phyloP scores from a whole-genome alignment of 2,113 vertebrate species.

The Eurystomus gularis region DNA sequence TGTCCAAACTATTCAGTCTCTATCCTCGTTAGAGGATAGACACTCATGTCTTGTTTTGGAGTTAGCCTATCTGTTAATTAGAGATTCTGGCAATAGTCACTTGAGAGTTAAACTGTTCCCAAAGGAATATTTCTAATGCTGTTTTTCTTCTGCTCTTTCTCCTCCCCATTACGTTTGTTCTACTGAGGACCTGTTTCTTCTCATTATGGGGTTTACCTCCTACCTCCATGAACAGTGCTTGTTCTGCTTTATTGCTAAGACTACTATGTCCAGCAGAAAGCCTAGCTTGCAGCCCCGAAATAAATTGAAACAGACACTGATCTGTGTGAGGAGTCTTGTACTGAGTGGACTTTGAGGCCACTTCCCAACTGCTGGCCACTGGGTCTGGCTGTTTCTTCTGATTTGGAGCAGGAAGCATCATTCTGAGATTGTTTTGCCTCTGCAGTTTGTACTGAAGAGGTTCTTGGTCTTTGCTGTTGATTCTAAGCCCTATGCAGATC shows the following conservation, averaged over 20 bases:
- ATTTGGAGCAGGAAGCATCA: not conserved
- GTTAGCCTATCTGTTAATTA: not conserved
- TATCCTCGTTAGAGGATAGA: not conserved
- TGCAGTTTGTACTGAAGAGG: not conserved
- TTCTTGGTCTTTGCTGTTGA: conserved; percentile 12
- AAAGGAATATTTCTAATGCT: not conserved
- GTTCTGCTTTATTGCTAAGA: not conserved
- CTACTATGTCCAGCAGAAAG: not conserved
- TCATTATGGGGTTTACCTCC: not conserved
- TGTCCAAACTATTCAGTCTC: not conserved
- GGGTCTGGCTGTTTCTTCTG: not conserved
- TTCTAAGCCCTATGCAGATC: conserved; percentile 14
- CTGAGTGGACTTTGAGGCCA: not conserved
- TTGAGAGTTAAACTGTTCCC: conserved; percentile 8
- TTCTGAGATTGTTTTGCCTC: not conserved
- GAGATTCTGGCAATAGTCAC: not conserved
- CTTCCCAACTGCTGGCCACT: not conserved
- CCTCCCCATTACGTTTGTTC: not conserved
- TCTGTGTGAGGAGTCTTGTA: not conserved
- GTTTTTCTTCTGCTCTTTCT: not conserved
- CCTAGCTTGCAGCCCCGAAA: not conserved
- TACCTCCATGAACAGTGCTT: not conserved
- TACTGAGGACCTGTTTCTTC: not conserved
- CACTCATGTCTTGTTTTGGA: not conserved
- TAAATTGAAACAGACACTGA: not conserved